Conservation (phyloP, 2,888 invertebrate species). For the Leptopilina syphax region DNA sequence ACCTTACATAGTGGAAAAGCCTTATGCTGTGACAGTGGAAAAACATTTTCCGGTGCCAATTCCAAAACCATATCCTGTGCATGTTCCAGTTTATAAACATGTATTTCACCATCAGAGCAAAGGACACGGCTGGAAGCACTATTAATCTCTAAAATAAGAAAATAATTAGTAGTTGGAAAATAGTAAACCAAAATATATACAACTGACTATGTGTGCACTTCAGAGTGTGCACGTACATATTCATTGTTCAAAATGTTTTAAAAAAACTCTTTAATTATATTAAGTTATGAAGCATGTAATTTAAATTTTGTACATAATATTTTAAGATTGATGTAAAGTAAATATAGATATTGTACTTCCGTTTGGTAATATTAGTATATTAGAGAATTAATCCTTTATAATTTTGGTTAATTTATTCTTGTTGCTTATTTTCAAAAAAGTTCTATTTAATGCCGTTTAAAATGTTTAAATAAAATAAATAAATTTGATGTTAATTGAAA, state of each 20-base stretch:
- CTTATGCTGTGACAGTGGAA: slow-evolving; percentile 80
- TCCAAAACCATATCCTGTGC: slow-evolving; percentile 80
- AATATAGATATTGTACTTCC: no score
- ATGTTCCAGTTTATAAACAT: slow-evolving; percentile 79
- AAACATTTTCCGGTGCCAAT: slow-evolving; percentile 79
- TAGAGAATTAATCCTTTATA: no score
- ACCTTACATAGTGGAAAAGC: slow-evolving; percentile 81
- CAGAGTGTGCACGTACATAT: neutral
- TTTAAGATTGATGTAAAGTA: no score
- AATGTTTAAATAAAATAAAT: no score
- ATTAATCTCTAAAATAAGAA: slow-evolving; percentile 49
- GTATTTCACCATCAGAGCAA: slow-evolving; percentile 74
- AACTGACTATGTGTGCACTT: slow-evolving; percentile 43
- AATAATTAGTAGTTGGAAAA: slow-evolving; percentile 25
- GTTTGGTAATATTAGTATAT: no score
- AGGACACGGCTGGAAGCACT: slow-evolving; percentile 70
- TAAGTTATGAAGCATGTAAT: no score
- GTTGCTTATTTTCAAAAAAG: no score
- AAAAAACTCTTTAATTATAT: neutral
- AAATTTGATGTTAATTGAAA: no score
- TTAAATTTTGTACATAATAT: no score
- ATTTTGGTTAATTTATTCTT: no score
- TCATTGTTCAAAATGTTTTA: neutral
- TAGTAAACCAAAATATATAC: slow-evolving; percentile 45
- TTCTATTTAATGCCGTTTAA: no score